Evolutionary conservation across 2,113 vertebrate genomes (phyloP), one percentile per base, ranked within the genome.

Genomic region (Grammomys surdaster): DNA sequence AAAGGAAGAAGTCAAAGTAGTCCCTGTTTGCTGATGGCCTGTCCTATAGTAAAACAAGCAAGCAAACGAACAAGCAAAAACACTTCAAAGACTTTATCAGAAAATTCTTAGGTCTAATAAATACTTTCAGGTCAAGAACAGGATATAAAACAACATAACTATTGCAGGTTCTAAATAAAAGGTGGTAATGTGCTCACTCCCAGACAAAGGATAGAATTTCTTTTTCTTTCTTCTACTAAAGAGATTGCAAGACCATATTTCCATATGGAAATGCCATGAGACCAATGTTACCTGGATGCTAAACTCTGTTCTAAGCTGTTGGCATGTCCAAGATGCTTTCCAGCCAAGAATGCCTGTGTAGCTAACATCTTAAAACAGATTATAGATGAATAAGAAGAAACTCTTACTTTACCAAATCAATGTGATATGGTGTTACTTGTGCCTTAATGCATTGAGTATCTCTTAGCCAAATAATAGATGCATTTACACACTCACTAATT

Each of bases 211-310:
- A 22, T 17, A 81, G 24, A 65, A 63, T 31, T 63, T 17, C 5
- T 85, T 63, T 46, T 85, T 65, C 40, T 84, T 84, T 84, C 60
- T 65, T 19, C 82, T 65, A 46, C 56, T 75, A 58, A 96, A 69
- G 22, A 56, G 54, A 84, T 63, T 17, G 1, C 54, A 67, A 91
- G 48, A 89, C 36, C 17, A 48, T 36, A 31, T 88, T 77, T 92
- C 36, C 28, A 60, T 40, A 24, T 7, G 13, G 43, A 82, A 26
- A 3, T 85, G 3, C 5, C 31, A 60, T 24, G 60, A 75, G 51
- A 86, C 43, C n/a, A 85, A 69, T 91, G 73, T 58, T 19, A 69
- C 43, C 58, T 76, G 70, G 40, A 17, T 78, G 46, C 10, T 33
- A 17, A 90, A 31, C n/a, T 43, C 33, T 43, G 17, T 70, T 70